A percentile compares a stretch with the other conserved stretches of the same genome.
phyloP scores from a whole-genome alignment of 2,888 invertebrate genomes.

The Scotopteryx bipunctaria region DNA sequence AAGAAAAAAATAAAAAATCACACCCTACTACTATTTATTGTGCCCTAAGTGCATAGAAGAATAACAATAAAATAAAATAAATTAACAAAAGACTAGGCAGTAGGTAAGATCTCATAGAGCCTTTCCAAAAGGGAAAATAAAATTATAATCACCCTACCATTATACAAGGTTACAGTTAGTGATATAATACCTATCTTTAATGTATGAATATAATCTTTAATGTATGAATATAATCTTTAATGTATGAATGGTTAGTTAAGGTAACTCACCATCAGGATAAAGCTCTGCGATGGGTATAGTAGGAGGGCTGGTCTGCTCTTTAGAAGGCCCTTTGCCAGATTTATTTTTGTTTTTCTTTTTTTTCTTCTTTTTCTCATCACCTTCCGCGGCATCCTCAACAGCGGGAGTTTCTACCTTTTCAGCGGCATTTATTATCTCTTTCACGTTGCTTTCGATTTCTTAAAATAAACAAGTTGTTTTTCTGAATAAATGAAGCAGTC shows the following conservation, averaged over 20 bases:
- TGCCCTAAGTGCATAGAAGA: too few species aligned
- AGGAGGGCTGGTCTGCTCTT: conserved; percentile 91
- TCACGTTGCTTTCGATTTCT: conserved; percentile 43
- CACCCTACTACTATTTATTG: too few species aligned
- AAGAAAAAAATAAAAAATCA: too few species aligned
- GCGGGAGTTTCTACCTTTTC: conserved; percentile 66
- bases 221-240: too few species aligned
- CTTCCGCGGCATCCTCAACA: conserved; percentile 73
- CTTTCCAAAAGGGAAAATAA: too few species aligned
- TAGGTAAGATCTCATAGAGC: too few species aligned
- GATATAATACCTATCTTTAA: too few species aligned
- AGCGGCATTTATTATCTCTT: conserved; percentile 45
- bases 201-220: too few species aligned
- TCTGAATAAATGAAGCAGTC: not conserved
- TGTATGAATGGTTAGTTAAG: not conserved
- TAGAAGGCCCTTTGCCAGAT: conserved; percentile 62
- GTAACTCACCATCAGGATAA: conserved; percentile 88
- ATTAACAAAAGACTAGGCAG: too few species aligned
- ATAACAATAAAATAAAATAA: too few species aligned
- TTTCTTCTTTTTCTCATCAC: conserved; percentile 84
- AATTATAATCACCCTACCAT: too few species aligned
- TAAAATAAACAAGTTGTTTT: conserved; percentile 24
- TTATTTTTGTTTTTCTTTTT: conserved; percentile 87
- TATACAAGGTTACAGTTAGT: too few species aligned
- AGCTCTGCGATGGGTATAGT: conserved; percentile 93